Evolutionary conservation across 2,888 invertebrate genomes (phyloP), one percentile per base, ranked within the genome.

Genomic region (Sarcophaga rosellei): DNA sequence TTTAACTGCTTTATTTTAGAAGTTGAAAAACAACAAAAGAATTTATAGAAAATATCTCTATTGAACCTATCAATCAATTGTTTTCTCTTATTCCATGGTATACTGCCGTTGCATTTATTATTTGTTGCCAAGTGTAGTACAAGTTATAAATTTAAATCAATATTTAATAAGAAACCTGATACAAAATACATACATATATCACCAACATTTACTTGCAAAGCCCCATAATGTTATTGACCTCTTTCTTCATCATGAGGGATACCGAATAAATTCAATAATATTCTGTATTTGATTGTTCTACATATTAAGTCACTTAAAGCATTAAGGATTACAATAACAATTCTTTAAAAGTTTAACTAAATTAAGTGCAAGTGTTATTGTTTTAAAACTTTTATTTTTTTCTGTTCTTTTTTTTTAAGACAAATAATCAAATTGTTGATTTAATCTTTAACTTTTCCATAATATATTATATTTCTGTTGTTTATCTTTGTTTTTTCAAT

Each of bases 391-490:
- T 57, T 57, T 57, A 4, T 57, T 57, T 57, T 57, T 17, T 57
- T 15, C 1, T 25, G 5, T 25, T 8, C 5, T 8, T 8, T 57
- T 15, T 17, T 5, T 17, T n/a, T 6, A n/a, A 65, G 17, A 66
- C 44, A 44, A 66, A 35, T 17, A n/a, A 61, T 3, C 17, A 44
- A 68, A 17, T 44, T 79, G 79, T 79, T 69, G 44, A 69, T 84
- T 62, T 79, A 75, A 75, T 69, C 69, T 78, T 20, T 65, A 11
- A 84, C 73, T 78, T 70, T 79, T 84, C 69, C 74, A 63, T 74
- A 78, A 76, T 79, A 61, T 68, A 80, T 72, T 69, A 21, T 47
- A 20, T 74, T 69, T 62, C 70, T 65, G 44, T 69, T 77, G 57
- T 66, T 68, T 77, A 47, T 25, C 20, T 21, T 23, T 65, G 35